Evolutionary conservation across 2,888 invertebrate species (phyloP).

Genomic region (Caenorhabditis angaria): DNA sequence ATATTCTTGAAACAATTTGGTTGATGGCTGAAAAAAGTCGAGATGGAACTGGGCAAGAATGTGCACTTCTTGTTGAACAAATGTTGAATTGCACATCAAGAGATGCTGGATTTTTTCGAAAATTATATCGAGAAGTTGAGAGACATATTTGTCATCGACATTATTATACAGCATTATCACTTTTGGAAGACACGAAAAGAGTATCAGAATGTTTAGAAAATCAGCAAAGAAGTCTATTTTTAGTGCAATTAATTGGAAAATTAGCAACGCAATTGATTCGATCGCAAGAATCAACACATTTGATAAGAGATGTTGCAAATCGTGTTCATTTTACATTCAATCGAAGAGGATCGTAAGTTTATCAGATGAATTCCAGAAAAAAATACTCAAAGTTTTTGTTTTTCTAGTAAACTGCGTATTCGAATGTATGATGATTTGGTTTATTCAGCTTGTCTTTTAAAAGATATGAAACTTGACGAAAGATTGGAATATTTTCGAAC

Average conservation of each 20-base stretch:
- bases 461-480: constrained; percentile 45
- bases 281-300: constrained; percentile 31
- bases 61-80: constrained; percentile 48
- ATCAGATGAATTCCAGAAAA: background rate
- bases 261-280: constrained; percentile 50
- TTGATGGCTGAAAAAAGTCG: constrained; percentile 50
- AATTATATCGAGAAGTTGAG: constrained; percentile 53
- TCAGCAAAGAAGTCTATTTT: constrained; percentile 37
- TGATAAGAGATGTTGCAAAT: constrained; percentile 52
- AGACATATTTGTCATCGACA: constrained; percentile 55
- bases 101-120: constrained; percentile 52
- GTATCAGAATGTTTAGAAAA: constrained; percentile 48
- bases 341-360: constrained; percentile 19
- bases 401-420: background rate
- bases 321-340: constrained; percentile 48
- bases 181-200: constrained; percentile 49
- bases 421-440: constrained; percentile 57
- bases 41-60: constrained; percentile 44
- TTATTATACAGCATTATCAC: constrained; percentile 55
- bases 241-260: constrained; percentile 41
- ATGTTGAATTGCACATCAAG: constrained; percentile 51
- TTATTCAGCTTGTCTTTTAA: constrained; percentile 45
- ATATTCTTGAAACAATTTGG: constrained; percentile 56
- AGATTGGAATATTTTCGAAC: constrained; percentile 48
- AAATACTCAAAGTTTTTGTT: background rate